phyloP scores from a whole-genome alignment of 1,140 invertebrate genomes.

The Maconellicoccus hirsutus region DNA sequence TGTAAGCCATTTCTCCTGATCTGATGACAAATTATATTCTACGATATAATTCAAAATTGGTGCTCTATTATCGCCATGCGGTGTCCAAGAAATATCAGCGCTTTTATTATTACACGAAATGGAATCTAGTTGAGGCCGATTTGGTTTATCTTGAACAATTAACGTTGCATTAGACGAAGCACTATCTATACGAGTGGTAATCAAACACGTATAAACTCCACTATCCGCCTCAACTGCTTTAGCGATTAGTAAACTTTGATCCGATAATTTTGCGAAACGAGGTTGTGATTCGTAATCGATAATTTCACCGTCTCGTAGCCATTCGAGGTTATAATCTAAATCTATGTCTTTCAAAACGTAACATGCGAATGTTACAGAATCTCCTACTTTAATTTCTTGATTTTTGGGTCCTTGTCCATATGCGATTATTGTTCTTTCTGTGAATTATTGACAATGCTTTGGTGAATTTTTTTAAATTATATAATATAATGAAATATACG shows the following conservation, averaged over 20 bases:
- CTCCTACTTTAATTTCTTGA: slow-evolving; percentile 81
- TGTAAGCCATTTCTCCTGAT: slow-evolving; percentile 79
- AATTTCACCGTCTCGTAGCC: slow-evolving; percentile 69
- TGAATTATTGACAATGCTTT: slow-evolving; percentile 44
- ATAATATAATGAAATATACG: no score
- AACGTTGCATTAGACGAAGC: slow-evolving; percentile 72
- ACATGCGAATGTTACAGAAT: slow-evolving; percentile 82
- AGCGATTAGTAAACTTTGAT: slow-evolving; percentile 82
- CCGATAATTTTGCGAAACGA: slow-evolving; percentile 58
- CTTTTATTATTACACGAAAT: slow-evolving; percentile 56
- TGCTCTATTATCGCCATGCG: slow-evolving; percentile 85
- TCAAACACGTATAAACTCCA: slow-evolving; percentile 91
- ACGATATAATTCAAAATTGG: slow-evolving; percentile 85
- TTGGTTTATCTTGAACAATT: slow-evolving; percentile 94
- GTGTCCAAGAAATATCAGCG: slow-evolving; percentile 68
- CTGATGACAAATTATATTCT: slow-evolving; percentile 89
- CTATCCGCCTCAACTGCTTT: slow-evolving; percentile 91
- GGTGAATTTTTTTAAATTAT: no score
- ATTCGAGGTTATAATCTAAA: slow-evolving; percentile 67
- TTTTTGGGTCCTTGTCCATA: slow-evolving; percentile 62
- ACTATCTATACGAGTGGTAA: slow-evolving; percentile 75
- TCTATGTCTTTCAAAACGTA: slow-evolving; percentile 77
- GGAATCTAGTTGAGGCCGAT: slow-evolving; percentile 58
- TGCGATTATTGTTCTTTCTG: slow-evolving; percentile 67
- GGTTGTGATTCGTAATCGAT: slow-evolving; percentile 82